Percentiles rank a stretch among this genome's conserved stretches.
Evolutionary conservation across 2,888 invertebrate genomes (phyloP).

Genomic region (Stictocephala bisonia): DNA sequence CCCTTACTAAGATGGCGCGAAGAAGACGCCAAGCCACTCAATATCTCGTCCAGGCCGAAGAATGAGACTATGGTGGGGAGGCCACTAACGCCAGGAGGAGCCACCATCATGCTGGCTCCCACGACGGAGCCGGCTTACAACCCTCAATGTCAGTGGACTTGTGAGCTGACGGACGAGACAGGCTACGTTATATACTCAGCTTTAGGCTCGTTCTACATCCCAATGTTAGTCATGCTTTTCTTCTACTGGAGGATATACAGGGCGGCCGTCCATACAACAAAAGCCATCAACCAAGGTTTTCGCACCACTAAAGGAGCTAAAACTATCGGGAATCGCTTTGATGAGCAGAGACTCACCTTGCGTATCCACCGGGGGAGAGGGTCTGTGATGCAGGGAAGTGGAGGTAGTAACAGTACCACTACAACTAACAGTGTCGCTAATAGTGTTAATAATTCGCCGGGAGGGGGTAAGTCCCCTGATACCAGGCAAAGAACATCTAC

Average conservation of each 20-base stretch:
- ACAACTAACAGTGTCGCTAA: constrained; percentile 59
- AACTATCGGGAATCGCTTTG: constrained; percentile 78
- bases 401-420: constrained; percentile 63
- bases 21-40: constrained; percentile 52
- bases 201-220: constrained; percentile 97
- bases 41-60: not conserved
- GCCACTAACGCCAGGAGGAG: constrained; percentile 48
- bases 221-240: constrained; percentile 97
- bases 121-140: constrained; percentile 37
- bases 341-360: constrained; percentile 90
- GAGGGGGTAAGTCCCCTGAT: constrained; percentile 66
- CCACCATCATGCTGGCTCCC: constrained; percentile 20
- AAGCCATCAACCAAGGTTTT: constrained; percentile 91
- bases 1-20: constrained; percentile 95
- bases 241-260: constrained; percentile 98
- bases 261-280: constrained; percentile 92
- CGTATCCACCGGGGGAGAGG: constrained; percentile 89
- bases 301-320: constrained; percentile 81
- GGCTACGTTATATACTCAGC: constrained; percentile 98
- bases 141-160: constrained; percentile 58
- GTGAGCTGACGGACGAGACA: constrained; percentile 84
- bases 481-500: constrained; percentile 49
- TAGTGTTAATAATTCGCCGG: constrained; percentile 66
- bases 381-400: constrained; percentile 72
- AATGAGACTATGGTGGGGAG: constrained; percentile 47